Evolutionary conservation across 2,113 vertebrate species (phyloP).

Genomic region (Apodemus speciosus): DNA sequence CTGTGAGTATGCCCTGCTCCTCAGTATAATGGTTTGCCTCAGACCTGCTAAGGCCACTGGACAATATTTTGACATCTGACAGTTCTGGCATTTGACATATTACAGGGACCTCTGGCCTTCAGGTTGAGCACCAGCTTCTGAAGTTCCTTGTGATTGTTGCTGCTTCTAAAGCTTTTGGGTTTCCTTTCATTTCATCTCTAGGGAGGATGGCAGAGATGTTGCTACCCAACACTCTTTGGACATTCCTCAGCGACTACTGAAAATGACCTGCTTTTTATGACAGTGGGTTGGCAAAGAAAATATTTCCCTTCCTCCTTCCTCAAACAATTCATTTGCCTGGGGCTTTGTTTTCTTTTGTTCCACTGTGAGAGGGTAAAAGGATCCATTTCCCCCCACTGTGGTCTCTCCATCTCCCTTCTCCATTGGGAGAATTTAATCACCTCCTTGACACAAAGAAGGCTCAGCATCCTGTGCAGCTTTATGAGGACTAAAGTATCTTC

Average conservation of each 20-base stretch:
- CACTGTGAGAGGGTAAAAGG: not conserved
- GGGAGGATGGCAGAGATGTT: not conserved
- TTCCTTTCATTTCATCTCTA: not conserved
- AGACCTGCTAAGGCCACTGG: not conserved
- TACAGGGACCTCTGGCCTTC: not conserved
- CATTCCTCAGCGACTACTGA: not conserved
- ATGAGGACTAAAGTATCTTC: not conserved
- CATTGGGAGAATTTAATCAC: not conserved
- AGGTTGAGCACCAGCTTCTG: not conserved
- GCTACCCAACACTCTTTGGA: not conserved
- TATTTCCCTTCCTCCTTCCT: slow-evolving; percentile 28
- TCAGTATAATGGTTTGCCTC: not conserved
- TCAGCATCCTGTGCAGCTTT: not conserved
- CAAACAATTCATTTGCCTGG: slow-evolving; percentile 10
- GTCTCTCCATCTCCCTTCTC: not conserved
- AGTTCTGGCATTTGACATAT: not conserved
- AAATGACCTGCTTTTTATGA: not conserved
- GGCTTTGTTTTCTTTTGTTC: not conserved
- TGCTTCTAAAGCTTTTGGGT: not conserved
- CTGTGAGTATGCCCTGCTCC: not conserved
- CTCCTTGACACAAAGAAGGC: not conserved
- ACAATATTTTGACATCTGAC: not conserved
- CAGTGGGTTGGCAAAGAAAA: slow-evolving; percentile 29
- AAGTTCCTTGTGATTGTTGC: not conserved
- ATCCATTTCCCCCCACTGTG: not conserved